Conservation (phyloP, 1,140 invertebrate species). For the Sipha flava region DNA sequence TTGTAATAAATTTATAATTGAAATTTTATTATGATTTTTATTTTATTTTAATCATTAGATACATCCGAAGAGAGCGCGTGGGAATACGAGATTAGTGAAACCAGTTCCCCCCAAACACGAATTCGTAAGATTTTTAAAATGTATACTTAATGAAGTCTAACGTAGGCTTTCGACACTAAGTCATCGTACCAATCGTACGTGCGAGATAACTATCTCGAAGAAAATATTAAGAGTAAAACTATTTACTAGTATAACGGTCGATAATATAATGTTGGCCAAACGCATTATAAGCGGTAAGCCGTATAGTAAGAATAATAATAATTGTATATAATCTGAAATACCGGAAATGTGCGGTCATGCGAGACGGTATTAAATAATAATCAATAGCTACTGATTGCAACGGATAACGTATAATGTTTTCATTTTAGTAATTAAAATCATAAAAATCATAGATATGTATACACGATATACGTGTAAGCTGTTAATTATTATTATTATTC, state of each 20-base stretch:
- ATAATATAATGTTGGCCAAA: background rate
- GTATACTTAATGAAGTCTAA: conserved; percentile 2
- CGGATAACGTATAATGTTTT: background rate
- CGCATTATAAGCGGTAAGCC: background rate
- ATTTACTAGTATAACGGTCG: background rate
- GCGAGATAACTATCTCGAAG: background rate
- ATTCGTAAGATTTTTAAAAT: background rate
- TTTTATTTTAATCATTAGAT: background rate
- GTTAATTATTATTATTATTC: background rate
- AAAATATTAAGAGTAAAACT: background rate
- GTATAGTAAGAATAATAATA: background rate
- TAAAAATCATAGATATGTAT: too few species aligned
- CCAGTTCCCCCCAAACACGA: background rate
- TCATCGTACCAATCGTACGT: background rate
- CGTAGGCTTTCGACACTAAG: background rate
- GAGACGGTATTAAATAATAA: background rate
- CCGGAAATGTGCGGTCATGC: background rate
- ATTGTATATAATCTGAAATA: background rate
- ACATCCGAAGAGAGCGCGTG: background rate
- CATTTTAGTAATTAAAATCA: too few species aligned
- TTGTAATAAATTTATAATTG: background rate
- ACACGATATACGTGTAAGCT: too few species aligned
- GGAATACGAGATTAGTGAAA: conserved; percentile 2
- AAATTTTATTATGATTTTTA: background rate
- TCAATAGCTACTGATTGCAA: background rate